Conservation (phyloP, 1,140 invertebrate species). For the Berghia stephanieae region DNA sequence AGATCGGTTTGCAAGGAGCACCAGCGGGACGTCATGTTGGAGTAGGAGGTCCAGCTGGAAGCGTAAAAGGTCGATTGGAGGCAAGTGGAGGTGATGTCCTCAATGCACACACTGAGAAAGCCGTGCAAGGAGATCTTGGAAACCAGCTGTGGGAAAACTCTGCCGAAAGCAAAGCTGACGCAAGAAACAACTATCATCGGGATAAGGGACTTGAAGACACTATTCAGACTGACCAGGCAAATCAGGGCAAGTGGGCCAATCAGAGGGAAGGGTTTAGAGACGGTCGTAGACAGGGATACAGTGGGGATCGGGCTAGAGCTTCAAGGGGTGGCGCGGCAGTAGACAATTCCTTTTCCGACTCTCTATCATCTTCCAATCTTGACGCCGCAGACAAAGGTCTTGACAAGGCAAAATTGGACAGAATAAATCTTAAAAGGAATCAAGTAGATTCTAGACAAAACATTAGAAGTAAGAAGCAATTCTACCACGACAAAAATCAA, state of each 20-base stretch:
- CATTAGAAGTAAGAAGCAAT: conserved; percentile 30
- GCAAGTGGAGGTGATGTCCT: conserved; percentile 22
- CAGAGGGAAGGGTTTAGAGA: conserved; percentile 18
- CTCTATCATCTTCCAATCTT: not conserved
- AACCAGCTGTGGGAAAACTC: conserved; percentile 11
- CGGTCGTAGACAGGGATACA: conserved; percentile 19
- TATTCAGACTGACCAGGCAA: conserved; percentile 10
- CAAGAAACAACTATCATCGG: conserved; percentile 23
- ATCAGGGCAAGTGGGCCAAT: conserved; percentile 21
- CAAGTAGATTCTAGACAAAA: conserved; percentile 29
- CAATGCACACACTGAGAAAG: conserved; percentile 12
- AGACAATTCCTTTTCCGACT: not conserved
- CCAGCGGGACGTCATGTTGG: not conserved
- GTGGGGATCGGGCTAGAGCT: conserved; percentile 16
- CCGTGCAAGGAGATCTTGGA: not conserved
- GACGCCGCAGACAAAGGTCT: conserved; percentile 21
- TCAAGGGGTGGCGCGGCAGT: not conserved
- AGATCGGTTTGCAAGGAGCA: not conserved
- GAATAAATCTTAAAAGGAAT: conserved; percentile 28
- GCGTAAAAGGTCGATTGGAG: not conserved
- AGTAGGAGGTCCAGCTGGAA: not conserved
- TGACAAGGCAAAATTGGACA: conserved; percentile 19
- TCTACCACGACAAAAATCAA: conserved; percentile 37
- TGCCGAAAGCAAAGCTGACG: conserved; percentile 19
- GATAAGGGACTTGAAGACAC: conserved; percentile 22